phyloP scores from a whole-genome alignment of 2,888 invertebrate genomes.

The Lordiphosa andalusiaca region DNA sequence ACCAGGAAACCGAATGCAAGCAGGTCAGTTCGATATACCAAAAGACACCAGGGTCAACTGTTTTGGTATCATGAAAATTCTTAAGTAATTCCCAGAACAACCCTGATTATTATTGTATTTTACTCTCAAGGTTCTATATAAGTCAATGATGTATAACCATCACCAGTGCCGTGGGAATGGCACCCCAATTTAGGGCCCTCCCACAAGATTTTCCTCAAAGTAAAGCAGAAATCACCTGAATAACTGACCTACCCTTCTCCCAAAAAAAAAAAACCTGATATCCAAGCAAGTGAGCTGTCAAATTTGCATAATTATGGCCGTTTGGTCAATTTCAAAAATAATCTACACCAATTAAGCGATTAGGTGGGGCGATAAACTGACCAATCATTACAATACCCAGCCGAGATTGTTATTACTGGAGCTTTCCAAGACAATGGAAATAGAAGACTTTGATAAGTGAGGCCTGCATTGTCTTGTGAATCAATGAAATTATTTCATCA shows the following conservation, averaged over 20 bases:
- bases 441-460: slow-evolving; percentile 35
- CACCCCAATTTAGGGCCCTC: no score
- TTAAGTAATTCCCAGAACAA: no score
- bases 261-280: slow-evolving; percentile 33
- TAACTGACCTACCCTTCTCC: not conserved
- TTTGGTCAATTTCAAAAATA: slow-evolving; percentile 19
- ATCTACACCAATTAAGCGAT: slow-evolving; percentile 61
- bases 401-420: slow-evolving; percentile 56
- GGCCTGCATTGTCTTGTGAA: slow-evolving; percentile 21
- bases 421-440: slow-evolving; percentile 27
- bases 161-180: no score
- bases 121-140: not conserved
- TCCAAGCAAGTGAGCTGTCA: slow-evolving; percentile 32
- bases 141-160: not conserved
- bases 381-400: slow-evolving; percentile 56
- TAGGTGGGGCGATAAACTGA: slow-evolving; percentile 62
- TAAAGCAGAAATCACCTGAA: not conserved
- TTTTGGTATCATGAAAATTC: no score
- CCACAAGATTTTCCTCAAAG: not conserved
- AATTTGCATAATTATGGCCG: slow-evolving; percentile 62
- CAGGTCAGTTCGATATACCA: no score
- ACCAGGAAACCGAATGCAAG: no score
- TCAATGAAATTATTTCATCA: slow-evolving; percentile 22
- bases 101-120: no score
- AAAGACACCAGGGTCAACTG: no score